Conservation (phyloP, 2,888 invertebrate genomes). For the Coelopa pilipes region DNA sequence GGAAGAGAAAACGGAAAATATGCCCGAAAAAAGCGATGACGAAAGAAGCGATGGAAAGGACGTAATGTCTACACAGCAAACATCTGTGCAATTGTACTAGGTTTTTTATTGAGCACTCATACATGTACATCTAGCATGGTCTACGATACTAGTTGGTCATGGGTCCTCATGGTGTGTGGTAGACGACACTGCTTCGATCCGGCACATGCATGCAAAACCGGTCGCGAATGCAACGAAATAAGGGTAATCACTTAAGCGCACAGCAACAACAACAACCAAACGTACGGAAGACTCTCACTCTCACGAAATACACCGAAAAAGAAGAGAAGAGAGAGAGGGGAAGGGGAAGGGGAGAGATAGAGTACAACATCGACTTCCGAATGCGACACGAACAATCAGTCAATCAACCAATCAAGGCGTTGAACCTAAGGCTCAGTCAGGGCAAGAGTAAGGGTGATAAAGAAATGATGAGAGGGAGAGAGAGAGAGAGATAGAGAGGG, state of each 20-base stretch:
- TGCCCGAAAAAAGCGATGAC: too few species aligned
- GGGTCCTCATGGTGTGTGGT: too few species aligned
- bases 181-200: too few species aligned
- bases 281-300: too few species aligned
- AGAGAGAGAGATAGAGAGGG: constrained; percentile 5
- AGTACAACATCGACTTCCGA: neutral
- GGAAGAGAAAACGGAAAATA: too few species aligned
- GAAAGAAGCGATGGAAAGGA: too few species aligned
- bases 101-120: too few species aligned
- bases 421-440: neutral
- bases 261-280: neutral
- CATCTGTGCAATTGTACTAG: too few species aligned
- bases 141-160: too few species aligned
- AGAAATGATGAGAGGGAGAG: neutral
- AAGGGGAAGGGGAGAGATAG: neutral
- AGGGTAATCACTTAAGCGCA: neutral
- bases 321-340: neutral
- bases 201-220: constrained; percentile 1
- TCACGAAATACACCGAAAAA: neutral
- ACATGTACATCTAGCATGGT: too few species aligned
- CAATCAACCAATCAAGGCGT: constrained; percentile 11
- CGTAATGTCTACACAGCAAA: too few species aligned
- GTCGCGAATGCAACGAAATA: neutral
- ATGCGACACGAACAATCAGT: constrained; percentile 12
- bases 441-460: constrained; percentile 17